Evolutionary conservation across 2,797 vertebrate species (phyloP), one percentile per base, ranked within the genome.

Genomic region (Malurus splendens): DNA sequence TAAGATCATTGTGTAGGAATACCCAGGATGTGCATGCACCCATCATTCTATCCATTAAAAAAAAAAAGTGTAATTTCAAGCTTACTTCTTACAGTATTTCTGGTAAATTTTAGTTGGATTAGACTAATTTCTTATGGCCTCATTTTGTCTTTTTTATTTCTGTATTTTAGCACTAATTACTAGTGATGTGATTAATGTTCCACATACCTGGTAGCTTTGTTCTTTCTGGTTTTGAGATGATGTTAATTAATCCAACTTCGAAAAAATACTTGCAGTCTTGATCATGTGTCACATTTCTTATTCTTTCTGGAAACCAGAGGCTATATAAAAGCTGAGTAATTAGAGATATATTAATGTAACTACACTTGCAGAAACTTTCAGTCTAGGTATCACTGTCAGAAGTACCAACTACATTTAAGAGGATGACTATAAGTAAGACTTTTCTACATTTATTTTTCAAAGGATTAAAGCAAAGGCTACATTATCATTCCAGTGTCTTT

Each of bases 191-290:
- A 97, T 96, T 97, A 96, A 96, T 96, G 96, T 90, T 92, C 86
- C 91, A 75, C 89, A 84, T 93, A 96, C 94, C 83, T 90, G 59
- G 79, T 88, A 90, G 94, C 93, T 97, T 96, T 96, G 90, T 96
- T 97, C 92, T 89, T 89, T 94, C 94, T 96, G 93, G 85, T 96
- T 96, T 96, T 90, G 92, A 87, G 94, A 97, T 96, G 94, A 95
- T 94, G 92, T 85, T 97, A 96, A 97, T 97, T 97, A 97, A 96
- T 95, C 95, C 95, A 96, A 92, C 87, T 94, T 94, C 68, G 78
- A 91, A 92, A 95, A 90, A 95, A 93, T 73, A 82, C 91, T 88
- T 95, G 82, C 47, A 76, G 74, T 95, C 90, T 89, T 67, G 56
- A 70, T 94, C 84, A 39, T 52, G 68, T 73, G 93, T 94, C 93